phyloP scores from a whole-genome alignment of 2,797 vertebrate genomes.

The Pipistrellus kuhlii region DNA sequence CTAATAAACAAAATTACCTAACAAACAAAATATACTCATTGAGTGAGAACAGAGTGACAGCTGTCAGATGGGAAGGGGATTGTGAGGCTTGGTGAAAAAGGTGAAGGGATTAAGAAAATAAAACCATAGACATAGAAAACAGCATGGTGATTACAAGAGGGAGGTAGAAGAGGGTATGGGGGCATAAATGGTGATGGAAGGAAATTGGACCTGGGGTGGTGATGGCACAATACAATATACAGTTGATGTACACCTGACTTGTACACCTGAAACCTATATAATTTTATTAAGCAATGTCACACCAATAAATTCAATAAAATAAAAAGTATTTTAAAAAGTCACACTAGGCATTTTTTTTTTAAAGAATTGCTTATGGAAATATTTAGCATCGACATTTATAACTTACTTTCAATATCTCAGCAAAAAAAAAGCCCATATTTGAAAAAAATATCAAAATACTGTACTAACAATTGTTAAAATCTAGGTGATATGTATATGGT shows the following conservation, averaged over 20 bases:
- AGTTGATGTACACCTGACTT: not conserved
- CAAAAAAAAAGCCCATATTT: not conserved
- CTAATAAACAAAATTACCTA: not conserved
- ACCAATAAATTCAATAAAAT: not conserved
- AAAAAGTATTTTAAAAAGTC: not conserved
- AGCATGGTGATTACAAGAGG: too few relatives aligned
- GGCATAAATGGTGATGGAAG: too few relatives aligned
- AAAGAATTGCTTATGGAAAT: conserved; percentile 21
- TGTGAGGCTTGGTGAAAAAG: not conserved
- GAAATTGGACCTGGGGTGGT: too few relatives aligned
- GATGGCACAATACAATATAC: not conserved
- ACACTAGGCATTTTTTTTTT: not conserved
- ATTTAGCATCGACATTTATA: conserved; percentile 24
- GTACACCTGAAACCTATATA: not conserved
- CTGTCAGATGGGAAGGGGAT: not conserved
- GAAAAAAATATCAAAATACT: conserved; percentile 54
- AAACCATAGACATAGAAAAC: too few relatives aligned
- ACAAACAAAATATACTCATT: not conserved
- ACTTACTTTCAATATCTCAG: conserved; percentile 34
- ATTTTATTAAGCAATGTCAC: not conserved
- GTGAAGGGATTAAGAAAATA: too few relatives aligned
- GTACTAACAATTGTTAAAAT: conserved; percentile 22
- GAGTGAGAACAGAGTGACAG: not conserved
- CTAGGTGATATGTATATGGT: not conserved
- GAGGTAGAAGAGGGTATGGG: too few relatives aligned